Conservation (phyloP, 2,797 vertebrate species). For the Acanthiza pusilla region DNA sequence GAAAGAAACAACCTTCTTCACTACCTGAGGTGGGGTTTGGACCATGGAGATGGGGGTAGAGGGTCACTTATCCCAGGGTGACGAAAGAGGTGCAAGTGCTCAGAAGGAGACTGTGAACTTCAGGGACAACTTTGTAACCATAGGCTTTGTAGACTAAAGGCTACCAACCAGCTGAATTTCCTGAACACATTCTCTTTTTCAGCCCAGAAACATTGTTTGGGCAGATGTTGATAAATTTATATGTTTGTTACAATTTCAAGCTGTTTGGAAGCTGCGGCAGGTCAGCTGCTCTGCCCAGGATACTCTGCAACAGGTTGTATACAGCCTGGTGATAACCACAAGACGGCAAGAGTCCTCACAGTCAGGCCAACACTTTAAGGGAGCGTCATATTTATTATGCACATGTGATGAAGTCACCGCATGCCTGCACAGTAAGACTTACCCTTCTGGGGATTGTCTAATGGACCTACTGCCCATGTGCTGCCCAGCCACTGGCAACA, state of each 20-base stretch:
- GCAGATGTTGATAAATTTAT: neutral
- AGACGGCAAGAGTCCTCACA: slow-evolving; percentile 24
- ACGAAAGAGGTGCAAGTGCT: neutral
- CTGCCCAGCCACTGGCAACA: slow-evolving; percentile 31
- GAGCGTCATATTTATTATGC: slow-evolving; percentile 12
- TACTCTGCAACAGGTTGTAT: slow-evolving; percentile 3
- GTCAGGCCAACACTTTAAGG: slow-evolving; percentile 1
- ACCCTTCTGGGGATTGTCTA: slow-evolving; percentile 22
- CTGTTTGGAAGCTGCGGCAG: neutral
- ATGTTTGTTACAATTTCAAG: slow-evolving; percentile 33
- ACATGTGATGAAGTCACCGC: slow-evolving; percentile 6
- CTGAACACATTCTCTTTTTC: neutral
- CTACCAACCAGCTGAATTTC: neutral
- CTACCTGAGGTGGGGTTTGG: neutral
- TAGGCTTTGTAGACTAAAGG: neutral
- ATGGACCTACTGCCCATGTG: slow-evolving; percentile 45
- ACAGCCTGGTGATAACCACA: slow-evolving; percentile 50
- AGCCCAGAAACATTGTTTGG: neutral
- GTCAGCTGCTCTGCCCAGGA: slow-evolving; percentile 23
- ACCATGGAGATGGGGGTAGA: neutral
- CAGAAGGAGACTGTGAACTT: neutral
- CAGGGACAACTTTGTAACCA: neutral
- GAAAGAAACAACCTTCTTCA: neutral
- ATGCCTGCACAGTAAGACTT: slow-evolving; percentile 5
- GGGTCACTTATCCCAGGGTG: neutral